phyloP scores from a whole-genome alignment of 2,797 vertebrate species.

The Schizopygopsis malacanthus region DNA sequence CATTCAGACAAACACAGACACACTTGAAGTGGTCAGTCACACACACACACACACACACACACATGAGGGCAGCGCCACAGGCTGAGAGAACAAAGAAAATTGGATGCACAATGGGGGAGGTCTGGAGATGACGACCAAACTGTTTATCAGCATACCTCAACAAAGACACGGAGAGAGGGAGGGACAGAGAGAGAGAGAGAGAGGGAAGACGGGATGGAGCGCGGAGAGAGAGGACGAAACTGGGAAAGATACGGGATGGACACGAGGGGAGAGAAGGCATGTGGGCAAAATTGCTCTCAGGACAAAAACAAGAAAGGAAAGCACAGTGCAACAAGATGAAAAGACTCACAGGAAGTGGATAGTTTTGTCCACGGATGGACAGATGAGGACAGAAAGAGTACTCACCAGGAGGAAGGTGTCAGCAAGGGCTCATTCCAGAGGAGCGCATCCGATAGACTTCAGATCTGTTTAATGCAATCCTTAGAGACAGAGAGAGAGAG shows the following conservation, averaged over 20 bases:
- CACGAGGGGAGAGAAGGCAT: conserved; percentile 13
- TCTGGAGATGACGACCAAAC: conserved; percentile 48
- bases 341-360: conserved; percentile 23
- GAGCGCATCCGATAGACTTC: conserved; percentile 49
- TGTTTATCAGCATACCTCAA: conserved; percentile 52
- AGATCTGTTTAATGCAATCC: conserved; percentile 40
- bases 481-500: conserved; percentile 38
- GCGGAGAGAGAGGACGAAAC: conserved; percentile 9
- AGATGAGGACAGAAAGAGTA: conserved; percentile 39
- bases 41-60: conserved; percentile 48
- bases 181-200: conserved; percentile 32
- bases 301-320: conserved; percentile 15
- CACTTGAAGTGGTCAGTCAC: conserved; percentile 42
- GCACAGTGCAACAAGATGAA: conserved; percentile 27
- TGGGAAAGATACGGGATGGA: conserved; percentile 25
- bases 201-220: conserved; percentile 10
- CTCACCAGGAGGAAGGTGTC: conserved; percentile 54
- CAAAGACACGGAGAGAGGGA: conserved; percentile 43
- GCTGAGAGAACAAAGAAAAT: conserved; percentile 68
- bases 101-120: conserved; percentile 61
- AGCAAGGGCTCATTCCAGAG: conserved; percentile 51
- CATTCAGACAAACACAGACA: conserved; percentile 24
- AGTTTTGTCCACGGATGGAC: conserved; percentile 8
- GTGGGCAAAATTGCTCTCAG: conserved; percentile 26
- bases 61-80: conserved; percentile 21